Percentiles rank a stretch among this genome's conserved stretches.
phyloP scores from a whole-genome alignment of 2,113 vertebrate genomes.

The Zapus hudsonius region DNA sequence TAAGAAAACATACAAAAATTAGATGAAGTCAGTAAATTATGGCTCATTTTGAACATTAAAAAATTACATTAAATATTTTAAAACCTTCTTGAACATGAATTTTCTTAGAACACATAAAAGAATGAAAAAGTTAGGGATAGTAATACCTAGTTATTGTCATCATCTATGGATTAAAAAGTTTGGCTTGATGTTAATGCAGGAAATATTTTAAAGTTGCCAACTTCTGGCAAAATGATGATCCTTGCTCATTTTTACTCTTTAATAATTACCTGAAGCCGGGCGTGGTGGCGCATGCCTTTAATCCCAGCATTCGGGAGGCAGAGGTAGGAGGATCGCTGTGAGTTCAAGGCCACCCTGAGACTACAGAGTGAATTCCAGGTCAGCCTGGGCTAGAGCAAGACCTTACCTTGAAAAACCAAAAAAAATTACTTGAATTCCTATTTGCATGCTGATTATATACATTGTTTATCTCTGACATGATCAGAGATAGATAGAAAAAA shows the following conservation, averaged over 20 bases:
- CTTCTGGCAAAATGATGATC: conserved; percentile 10
- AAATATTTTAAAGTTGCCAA: neutral
- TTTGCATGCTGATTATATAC: neutral
- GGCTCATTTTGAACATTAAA: conserved; percentile 14
- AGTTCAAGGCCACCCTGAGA: no score
- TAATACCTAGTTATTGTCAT: neutral
- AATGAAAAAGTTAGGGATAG: neutral
- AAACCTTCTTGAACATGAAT: neutral
- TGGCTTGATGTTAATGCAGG: neutral
- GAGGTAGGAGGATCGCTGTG: no score
- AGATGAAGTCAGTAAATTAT: neutral
- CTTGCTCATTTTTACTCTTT: neutral
- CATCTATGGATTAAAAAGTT: neutral
- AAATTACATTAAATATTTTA: conserved; percentile 28
- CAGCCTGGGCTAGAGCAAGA: no score
- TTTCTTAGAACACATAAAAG: conserved; percentile 34
- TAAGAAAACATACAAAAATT: conserved; percentile 40
- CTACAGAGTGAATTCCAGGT: no score
- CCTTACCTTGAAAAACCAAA: no score
- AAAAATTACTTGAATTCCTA: neutral
- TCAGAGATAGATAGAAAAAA: neutral
- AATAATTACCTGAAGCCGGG: conserved; percentile 1
- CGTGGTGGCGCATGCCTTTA: no score
- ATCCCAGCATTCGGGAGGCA: no score
- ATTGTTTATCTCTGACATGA: neutral